A percentile compares a stretch with the other conserved stretches of the same genome.
These are phyloP conservation scores for Scomberomorus guttatus DNA, from an alignment of 2,797 vertebrate species.

Conservation along the genomic window DNA sequence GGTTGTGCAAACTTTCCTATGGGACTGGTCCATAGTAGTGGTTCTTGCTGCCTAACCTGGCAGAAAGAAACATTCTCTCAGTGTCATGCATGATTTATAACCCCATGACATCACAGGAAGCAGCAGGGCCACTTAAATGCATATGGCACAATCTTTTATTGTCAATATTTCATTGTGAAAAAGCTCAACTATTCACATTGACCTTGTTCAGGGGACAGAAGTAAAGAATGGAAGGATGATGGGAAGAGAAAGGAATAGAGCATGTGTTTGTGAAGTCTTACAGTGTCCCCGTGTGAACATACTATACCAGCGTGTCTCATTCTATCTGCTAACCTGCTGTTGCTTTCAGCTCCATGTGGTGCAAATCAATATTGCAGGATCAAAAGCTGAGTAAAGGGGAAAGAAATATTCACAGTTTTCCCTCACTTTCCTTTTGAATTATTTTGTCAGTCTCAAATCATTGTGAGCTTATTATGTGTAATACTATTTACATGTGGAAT, in stretches of 20 bases:
- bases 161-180: conserved; percentile 80
- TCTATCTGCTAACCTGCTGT: conserved; percentile 7
- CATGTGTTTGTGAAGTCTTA: conserved; percentile 33
- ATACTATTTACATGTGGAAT: conserved; percentile 10
- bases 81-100: conserved; percentile 73
- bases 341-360: conserved; percentile 11
- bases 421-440: conserved; percentile 25
- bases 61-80: conserved; percentile 61
- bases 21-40: conserved; percentile 40
- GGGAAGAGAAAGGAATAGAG: conserved; percentile 2
- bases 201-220: conserved; percentile 50
- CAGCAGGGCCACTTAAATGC: conserved; percentile 61
- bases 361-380: conserved; percentile 49
- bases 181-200: conserved; percentile 74
- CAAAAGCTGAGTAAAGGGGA: conserved; percentile 12
- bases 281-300: conserved; percentile 24
- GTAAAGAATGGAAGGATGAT: conserved; percentile 57
- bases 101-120: conserved; percentile 61
- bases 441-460: conserved; percentile 7
- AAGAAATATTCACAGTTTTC: conserved; percentile 32
- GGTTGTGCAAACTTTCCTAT: conserved; percentile 14
- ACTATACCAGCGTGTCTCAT: conserved; percentile 8
- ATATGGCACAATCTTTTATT: conserved; percentile 61
- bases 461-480: conserved; percentile 28
- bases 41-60: conserved; percentile 48